Evolutionary conservation across 2,113 vertebrate species (phyloP), one percentile per base, ranked within the genome.

Genomic region (Pseudorhombus dupliciocellatus): DNA sequence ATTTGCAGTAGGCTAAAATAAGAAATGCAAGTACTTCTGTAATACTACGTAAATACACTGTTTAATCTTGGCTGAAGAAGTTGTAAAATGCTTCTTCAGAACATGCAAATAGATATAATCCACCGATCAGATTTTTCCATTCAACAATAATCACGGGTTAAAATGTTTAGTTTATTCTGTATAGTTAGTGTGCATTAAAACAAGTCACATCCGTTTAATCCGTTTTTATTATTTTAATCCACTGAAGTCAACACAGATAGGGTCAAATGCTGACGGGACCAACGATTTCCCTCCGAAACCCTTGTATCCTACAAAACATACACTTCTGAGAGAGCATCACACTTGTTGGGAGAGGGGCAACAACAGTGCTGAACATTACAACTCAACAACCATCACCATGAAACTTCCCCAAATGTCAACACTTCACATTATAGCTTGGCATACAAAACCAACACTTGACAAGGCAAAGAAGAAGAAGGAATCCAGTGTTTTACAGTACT

Each of bases 221-320:
- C n/a, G n/a, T 84, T 88, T 90, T 83, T 74, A 84, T 81, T 81
- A 81, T 70, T 91, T 90, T 88, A 91, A 91, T 91, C 90, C 91
- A 92, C 81, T 89, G 67, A 88, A 86, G 79, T 92, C 80, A 90
- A 93, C 91, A 93, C 89, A 84, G 75, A 90, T 70, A 71, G 80
- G 80, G 83, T 84, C 69, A 79, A 84, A 87, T 88, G 87, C 85
- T 85, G 83, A 87, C 84, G 82, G 80, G 74, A 89, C 61, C 2
- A 31, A 83, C 66, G 70, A 87, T 62, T 77, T 26, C 75, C 75
- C 54, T 73, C 63, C 26, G 50, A 80, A 83, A 85, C 71, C 81
- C 84, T 75, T 72, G 31, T 73, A 79, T 68, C 77, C 85, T 86
- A 90, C 75, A 84, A 88, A 90, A 91, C 90, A 91, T 78, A 90